Conservation (phyloP, 2,113 vertebrate species). For the Ahaetulla prasina region DNA sequence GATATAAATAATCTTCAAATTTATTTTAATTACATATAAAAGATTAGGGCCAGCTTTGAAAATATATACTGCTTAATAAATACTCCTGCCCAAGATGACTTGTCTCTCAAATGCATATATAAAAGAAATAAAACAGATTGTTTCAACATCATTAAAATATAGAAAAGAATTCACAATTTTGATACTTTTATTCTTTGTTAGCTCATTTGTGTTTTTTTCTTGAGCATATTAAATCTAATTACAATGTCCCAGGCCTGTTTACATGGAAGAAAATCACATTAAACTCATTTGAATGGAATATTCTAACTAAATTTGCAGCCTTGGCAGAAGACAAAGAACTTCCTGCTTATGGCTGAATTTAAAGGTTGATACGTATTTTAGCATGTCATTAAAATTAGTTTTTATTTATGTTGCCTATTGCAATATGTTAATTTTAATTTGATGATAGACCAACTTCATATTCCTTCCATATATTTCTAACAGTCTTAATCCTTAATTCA, state of each 20-base stretch:
- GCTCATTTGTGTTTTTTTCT: neutral
- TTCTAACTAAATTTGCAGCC: neutral
- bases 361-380: neutral
- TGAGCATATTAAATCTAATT: neutral
- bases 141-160: neutral
- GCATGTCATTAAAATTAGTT: neutral
- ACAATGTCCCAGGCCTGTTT: neutral
- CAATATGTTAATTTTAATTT: neutral
- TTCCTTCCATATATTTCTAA: neutral
- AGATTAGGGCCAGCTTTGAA: neutral
- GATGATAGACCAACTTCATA: neutral
- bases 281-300: neutral
- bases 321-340: neutral
- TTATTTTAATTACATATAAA: neutral
- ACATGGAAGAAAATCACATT: neutral
- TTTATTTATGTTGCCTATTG: neutral
- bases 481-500: neutral
- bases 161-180: neutral
- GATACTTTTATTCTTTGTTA: neutral
- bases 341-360: neutral
- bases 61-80: neutral
- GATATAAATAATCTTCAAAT: neutral
- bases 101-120: too few species aligned
- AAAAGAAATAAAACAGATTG: neutral
- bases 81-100: neutral